Base-by-base conservation (phyloP, 2,797 vertebrate genomes). In the Neoniphon sammara region DNA sequence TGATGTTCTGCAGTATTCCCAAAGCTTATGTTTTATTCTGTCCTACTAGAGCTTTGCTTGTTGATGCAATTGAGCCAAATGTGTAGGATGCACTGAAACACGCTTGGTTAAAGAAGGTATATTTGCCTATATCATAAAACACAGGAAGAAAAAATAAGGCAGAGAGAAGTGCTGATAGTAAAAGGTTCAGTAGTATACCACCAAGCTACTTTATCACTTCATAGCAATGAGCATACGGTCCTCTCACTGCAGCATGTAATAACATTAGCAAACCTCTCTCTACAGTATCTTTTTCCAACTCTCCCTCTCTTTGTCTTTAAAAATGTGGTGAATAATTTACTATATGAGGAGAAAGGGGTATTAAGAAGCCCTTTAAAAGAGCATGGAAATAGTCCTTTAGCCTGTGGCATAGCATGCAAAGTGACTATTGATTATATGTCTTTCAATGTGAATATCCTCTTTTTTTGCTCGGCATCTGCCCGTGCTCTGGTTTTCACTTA, bases 351-450 rank as follows among this genome's bases (percentile, higher is more conserved):
- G 66, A 72, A 78, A 77, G 6, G 47, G 65, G 21, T 80, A 74
- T 80, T 82, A 81, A 72, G 71, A 80, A 75, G 23, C 6, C 60
- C 53, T 72, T 89, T 65, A 60, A 75, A 75, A 82, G 69, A 79
- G 77, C 63, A 73, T 44, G 55, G 65, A 75, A 81, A 65, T 61
- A 69, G 77, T 76, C 61, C 60, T 80, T 77, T 71, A 76, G 31
- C 78, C 69, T 8, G 44, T 79, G 75, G 81, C 74, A 42, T 46
- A 44, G 60, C 56, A 84, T 75, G 80, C 77, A 82, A 44, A 89
- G 73, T 73, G 77, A 78, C 86, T 89, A 89, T 93, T 90, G 90
- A 93, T 91, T 88, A 80, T 82, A 65, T 69, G 77, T 86, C 80
- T 85, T 87, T 88, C 83, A 88, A 83, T 86, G 73, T 76, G 70